Evolutionary conservation across 2,888 invertebrate genomes (phyloP), one percentile per base, ranked within the genome.

Genomic region (Yponomeuta malinellus): DNA sequence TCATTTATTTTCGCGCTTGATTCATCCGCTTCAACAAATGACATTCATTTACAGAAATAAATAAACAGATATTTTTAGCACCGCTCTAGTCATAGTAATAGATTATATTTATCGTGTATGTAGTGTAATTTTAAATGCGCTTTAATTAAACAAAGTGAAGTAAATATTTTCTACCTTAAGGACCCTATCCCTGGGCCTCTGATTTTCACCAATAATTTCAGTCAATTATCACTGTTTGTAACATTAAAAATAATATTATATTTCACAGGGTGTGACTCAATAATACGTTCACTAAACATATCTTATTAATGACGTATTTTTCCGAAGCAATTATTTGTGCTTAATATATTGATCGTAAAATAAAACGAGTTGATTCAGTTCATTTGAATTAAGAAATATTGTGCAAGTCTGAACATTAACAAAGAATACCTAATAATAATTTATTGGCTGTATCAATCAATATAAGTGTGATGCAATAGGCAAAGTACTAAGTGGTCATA

Each of bases 231-330:
- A 63, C 63, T 69, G 69, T 59, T 59, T 59, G 52, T 69, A 63
- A 63, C 10, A 64, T 43, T 65, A 65, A 43, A 29, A 33, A n/a
- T 63, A n/a, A 66, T 64, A 15, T 15, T 52, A 82, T 80, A 80
- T 83, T 86, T 84, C 88, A 90, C 91, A 91, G 90, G 91, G 91
- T 90, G 86, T 85, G 82, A 77, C 82, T 87, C 84, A 80, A 81
- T 78, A 83, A 66, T 52, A 68, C 59, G 68, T 68, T 68, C 31
- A 52, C 52, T 29, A 81, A 77, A 86, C 85, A 87, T 88, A 88
- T 85, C 84, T 82, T 79, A 15, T 9, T 48, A 68, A 12, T 8
- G 65, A 12, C 31, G 12, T 64, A 29, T 10, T 52, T 52, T 52
- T 52, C 12, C 52, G 52, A 52, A 52, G 52, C 52, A 15, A 15